Conservation (phyloP, 2,113 vertebrate genomes). For the Larimichthys polyactis region DNA sequence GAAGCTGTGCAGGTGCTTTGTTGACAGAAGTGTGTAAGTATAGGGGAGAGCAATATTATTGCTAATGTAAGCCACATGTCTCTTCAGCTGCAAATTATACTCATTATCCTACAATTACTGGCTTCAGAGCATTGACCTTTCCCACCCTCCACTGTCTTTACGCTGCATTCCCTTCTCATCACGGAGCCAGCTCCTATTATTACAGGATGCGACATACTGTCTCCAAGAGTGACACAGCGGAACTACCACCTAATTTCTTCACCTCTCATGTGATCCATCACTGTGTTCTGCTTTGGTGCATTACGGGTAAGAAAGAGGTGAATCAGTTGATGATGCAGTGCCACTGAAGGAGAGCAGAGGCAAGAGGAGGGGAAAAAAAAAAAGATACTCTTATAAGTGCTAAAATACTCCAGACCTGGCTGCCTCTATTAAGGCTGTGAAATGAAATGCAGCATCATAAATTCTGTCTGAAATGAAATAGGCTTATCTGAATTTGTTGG, state of each 20-base stretch:
- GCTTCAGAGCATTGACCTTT: slow-evolving; percentile 14
- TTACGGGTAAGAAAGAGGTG: slow-evolving; percentile 51
- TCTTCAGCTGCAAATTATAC: slow-evolving; percentile 41
- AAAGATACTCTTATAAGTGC: slow-evolving; percentile 22
- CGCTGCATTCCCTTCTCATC: background rate
- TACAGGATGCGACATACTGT: slow-evolving; percentile 32
- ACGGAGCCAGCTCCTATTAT: slow-evolving; percentile 30
- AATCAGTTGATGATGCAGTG: slow-evolving; percentile 55
- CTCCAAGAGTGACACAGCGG: slow-evolving; percentile 34
- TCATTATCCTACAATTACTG: slow-evolving; percentile 42
- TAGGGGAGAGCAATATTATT: background rate
- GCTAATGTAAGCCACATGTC: slow-evolving; percentile 25
- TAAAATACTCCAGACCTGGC: slow-evolving; percentile 49
- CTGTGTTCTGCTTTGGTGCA: slow-evolving; percentile 43
- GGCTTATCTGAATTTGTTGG: slow-evolving; percentile 56
- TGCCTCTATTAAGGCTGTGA: slow-evolving; percentile 24
- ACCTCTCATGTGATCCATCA: slow-evolving; percentile 31
- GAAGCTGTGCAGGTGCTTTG: background rate
- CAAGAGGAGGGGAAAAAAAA: background rate
- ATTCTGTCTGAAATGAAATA: slow-evolving; percentile 60
- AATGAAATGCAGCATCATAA: slow-evolving; percentile 58
- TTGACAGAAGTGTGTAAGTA: background rate
- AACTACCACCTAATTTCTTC: slow-evolving; percentile 47
- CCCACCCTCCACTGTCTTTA: background rate
- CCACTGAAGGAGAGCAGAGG: slow-evolving; percentile 33